Conservation (phyloP, 2,888 invertebrate species). For the Hyles lineata region DNA sequence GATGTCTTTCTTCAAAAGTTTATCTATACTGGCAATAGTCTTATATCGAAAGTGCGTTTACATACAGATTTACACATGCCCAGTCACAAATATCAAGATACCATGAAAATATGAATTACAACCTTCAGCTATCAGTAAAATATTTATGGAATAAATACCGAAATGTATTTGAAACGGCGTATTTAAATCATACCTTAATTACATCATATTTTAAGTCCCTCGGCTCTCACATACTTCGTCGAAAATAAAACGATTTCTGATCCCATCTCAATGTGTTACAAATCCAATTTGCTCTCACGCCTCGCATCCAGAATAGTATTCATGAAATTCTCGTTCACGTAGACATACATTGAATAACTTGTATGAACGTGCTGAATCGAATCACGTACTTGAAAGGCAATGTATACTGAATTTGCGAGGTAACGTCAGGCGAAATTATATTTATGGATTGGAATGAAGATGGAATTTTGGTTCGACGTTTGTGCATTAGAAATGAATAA, state of each 20-base stretch:
- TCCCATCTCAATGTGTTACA: conserved; percentile 25
- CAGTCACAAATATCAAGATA: no score
- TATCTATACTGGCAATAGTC: no score
- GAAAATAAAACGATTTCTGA: conserved; percentile 4
- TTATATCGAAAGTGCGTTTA: no score
- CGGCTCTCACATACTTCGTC: background rate
- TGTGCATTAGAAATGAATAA: conserved; percentile 22
- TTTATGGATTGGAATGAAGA: background rate
- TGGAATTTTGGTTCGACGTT: background rate
- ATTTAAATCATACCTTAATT: background rate
- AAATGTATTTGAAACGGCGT: background rate
- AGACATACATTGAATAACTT: conserved; percentile 18
- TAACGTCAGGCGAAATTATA: background rate
- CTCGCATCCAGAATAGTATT: background rate
- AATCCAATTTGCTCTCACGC: conserved; percentile 28
- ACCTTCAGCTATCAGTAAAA: no score
- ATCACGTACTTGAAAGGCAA: background rate
- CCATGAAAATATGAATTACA: no score
- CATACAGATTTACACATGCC: no score
- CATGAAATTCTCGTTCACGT: background rate
- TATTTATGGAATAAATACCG: no score
- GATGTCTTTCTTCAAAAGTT: no score
- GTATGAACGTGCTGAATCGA: background rate
- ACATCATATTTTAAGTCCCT: background rate
- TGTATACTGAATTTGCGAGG: conserved; percentile 1